Base-by-base conservation (phyloP, 1,140 invertebrate genomes). In the Thaumatotibia leucotreta region DNA sequence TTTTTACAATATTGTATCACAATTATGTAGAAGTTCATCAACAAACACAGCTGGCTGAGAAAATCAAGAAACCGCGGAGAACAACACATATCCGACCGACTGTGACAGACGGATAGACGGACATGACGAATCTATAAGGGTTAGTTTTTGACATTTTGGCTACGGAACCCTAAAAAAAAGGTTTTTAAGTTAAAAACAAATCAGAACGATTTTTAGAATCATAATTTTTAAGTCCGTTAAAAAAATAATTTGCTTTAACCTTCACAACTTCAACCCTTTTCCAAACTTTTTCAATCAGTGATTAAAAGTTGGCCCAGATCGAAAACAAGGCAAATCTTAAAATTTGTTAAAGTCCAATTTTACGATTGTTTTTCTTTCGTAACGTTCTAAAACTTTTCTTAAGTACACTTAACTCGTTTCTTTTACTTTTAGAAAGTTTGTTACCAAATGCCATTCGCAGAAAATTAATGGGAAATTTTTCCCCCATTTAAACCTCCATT, bases 391-490 rank as follows among this genome's bases (percentile, higher is more conserved):
- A 58, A 58, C 24, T 58, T 58, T 27, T 5, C 23, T 29, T 14
- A 58, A 58, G 52, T 29, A 17, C 52, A 58, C 52, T 58, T 58
- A 58, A 58, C 52, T 58, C 52, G 70, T 78, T 79, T 75, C 76
- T 75, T 73, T 70, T 64, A 68, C 68, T 76, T 72, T 65, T 9
- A n/a, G 22, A 50, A 72, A 72, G 69, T 74, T 74, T 45, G 67
- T 66, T 69, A 68, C 67, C 72, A 72, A 79, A 74, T 70, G 76
- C 70, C 76, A 73, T 74, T 79, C 63, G 63, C 76, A 79, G 74
- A 69, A 76, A 79, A 79, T 76, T 79, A 76, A 79, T 79, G 74
- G 70, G 31, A 50, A 69, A 69, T 73, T 74, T 70, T 74, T 66
- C 62, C 64, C 39, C 66, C 39, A 62, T 58, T 58, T 31, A 58